These are phyloP conservation scores for Neodiprion virginianus DNA, from an alignment of 1,140 invertebrate species.

Conservation along the genomic window DNA sequence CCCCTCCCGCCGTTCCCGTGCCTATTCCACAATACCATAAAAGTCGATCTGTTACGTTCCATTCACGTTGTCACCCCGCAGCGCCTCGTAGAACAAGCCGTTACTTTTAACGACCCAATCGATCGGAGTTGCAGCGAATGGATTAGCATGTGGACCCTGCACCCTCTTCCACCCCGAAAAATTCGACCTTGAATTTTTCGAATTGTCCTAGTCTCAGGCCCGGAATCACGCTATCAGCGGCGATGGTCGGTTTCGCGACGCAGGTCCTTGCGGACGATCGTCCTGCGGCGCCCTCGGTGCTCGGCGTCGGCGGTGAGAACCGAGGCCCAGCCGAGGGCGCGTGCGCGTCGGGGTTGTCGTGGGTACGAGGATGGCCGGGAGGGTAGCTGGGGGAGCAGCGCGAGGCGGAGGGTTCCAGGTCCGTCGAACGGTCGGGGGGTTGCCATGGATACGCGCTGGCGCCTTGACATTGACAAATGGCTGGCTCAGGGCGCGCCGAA, in stretches of 20 bases:
- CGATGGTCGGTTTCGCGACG: conserved; percentile 19
- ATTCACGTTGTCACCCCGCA: too few species aligned
- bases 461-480: conserved; percentile 65
- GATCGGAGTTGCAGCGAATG: not conserved
- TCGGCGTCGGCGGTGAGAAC: conserved; percentile 23
- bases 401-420: conserved; percentile 32
- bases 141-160: conserved; percentile 29
- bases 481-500: conserved; percentile 60
- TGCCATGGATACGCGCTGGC: conserved; percentile 60
- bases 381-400: conserved; percentile 11
- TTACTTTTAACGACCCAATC: not conserved
- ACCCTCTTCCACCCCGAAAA: conserved; percentile 14
- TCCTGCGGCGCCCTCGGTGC: conserved; percentile 30
- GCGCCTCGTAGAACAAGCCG: too few species aligned
- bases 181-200: not conserved
- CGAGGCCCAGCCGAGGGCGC: conserved; percentile 22
- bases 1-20: too few species aligned
- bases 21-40: too few species aligned
- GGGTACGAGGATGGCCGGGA: conserved; percentile 18
- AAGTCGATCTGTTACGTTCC: too few species aligned
- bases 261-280: conserved; percentile 12
- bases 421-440: conserved; percentile 48
- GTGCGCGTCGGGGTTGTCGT: conserved; percentile 19
- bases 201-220: not conserved
- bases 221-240: conserved; percentile 20